These are phyloP conservation scores for Lobophora halterata DNA, from an alignment of 2,888 invertebrate genomes.

Conservation along the genomic window DNA sequence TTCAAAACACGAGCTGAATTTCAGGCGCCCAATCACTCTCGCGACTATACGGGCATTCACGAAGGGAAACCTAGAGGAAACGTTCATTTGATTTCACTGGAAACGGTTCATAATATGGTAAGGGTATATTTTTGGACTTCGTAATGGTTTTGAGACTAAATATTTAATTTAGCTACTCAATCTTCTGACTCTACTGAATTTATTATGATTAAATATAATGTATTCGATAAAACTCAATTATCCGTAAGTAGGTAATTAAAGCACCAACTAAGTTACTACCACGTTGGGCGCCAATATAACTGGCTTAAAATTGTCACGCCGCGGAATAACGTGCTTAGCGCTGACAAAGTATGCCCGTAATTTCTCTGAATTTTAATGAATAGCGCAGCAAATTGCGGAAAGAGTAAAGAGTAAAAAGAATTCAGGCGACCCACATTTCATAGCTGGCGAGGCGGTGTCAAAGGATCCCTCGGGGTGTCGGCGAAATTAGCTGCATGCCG, in stretches of 20 bases:
- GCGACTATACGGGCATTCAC: conserved; percentile 2
- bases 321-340: conserved; percentile 15
- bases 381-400: conserved; percentile 21
- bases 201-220: no score
- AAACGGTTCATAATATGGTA: no score
- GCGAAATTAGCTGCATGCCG: conserved; percentile 27
- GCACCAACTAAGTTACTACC: conserved; percentile 11
- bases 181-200: no score
- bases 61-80: conserved; percentile 8
- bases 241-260: conserved; percentile 2
- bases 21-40: conserved; percentile 11
- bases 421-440: conserved; percentile 26
- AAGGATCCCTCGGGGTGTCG: conserved; percentile 17
- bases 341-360: conserved; percentile 17
- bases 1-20: conserved; percentile 13
- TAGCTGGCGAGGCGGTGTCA: conserved; percentile 18
- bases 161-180: no score
- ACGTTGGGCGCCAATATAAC: conserved; percentile 26
- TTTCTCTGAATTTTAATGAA: conserved; percentile 26
- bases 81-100: conserved; percentile 6
- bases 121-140: no score
- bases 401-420: conserved; percentile 18
- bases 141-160: no score
- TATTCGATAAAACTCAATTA: background rate
- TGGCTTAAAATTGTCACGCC: conserved; percentile 30